phyloP scores from a whole-genome alignment of 2,113 vertebrate genomes.

The Dasypus novemcinctus region DNA sequence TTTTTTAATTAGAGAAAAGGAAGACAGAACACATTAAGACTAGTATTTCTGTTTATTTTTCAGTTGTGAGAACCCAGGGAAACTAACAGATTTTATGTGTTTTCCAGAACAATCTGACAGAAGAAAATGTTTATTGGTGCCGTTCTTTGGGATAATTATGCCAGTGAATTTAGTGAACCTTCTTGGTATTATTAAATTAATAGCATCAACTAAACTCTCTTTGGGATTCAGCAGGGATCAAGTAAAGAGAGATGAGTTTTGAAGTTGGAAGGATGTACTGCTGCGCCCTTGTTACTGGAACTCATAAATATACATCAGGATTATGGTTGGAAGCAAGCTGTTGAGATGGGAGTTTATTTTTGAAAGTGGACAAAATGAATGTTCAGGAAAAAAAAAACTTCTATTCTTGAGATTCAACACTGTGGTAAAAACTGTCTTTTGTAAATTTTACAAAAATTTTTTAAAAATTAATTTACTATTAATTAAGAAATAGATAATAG shows the following conservation, averaged over 20 bases:
- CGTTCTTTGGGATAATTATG: background rate
- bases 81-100: constrained; percentile 14
- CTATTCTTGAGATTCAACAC: background rate
- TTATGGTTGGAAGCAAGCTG: background rate
- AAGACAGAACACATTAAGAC: background rate
- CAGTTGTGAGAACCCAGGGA: background rate
- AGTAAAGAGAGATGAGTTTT: background rate
- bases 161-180: background rate
- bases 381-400: background rate
- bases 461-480: constrained; percentile 31
- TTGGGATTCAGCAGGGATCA: background rate
- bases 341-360: background rate
- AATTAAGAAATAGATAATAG: background rate
- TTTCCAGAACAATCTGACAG: constrained; percentile 34
- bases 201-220: background rate
- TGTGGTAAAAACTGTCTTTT: background rate
- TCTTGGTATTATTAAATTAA: constrained; percentile 25
- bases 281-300: background rate
- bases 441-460: background rate
- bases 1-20: background rate
- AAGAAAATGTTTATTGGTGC: constrained; percentile 14
- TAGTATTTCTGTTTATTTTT: background rate
- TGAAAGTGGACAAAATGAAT: background rate
- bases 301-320: constrained; percentile 30
- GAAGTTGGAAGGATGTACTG: background rate